Percentiles rank a stretch among this genome's conserved stretches.
phyloP scores from a whole-genome alignment of 2,888 invertebrate genomes.

The Leucoptera coffeella region DNA sequence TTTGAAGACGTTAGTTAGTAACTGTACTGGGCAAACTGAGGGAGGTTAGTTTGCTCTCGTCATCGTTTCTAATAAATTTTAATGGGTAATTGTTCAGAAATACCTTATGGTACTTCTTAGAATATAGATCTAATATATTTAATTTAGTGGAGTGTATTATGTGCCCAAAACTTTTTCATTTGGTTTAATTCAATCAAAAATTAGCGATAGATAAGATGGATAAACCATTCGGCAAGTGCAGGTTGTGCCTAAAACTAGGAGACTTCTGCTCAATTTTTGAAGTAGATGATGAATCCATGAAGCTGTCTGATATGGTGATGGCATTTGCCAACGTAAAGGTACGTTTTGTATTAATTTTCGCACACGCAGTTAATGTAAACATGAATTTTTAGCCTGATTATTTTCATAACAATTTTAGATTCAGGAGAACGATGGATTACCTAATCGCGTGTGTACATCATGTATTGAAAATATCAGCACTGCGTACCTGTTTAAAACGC shows the following conservation, averaged over 20 bases:
- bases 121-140: no score
- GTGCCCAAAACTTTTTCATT: no score
- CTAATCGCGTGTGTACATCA: slow-evolving; percentile 35
- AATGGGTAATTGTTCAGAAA: no score
- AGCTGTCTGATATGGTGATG: slow-evolving; percentile 44
- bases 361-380: no score
- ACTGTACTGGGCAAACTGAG: no score
- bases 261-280: slow-evolving; percentile 45
- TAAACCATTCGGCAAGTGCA: slow-evolving; percentile 33
- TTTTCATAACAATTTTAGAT: slow-evolving; percentile 18
- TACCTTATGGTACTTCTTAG: no score
- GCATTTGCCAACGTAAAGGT: slow-evolving; percentile 34
- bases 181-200: no score
- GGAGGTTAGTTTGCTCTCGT: no score
- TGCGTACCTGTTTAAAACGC: slow-evolving; percentile 38
- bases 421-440: slow-evolving; percentile 34
- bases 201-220: slow-evolving; percentile 16
- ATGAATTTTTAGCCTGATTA: not conserved
- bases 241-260: slow-evolving; percentile 38
- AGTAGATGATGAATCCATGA: slow-evolving; percentile 32
- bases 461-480: slow-evolving; percentile 42
- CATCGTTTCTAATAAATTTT: no score
- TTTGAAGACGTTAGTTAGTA: no score
- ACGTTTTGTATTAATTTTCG: no score
- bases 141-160: no score